Evolutionary conservation across 2,888 invertebrate species (phyloP), one percentile per base, ranked within the genome.

Genomic region (Oscheius sp.): DNA sequence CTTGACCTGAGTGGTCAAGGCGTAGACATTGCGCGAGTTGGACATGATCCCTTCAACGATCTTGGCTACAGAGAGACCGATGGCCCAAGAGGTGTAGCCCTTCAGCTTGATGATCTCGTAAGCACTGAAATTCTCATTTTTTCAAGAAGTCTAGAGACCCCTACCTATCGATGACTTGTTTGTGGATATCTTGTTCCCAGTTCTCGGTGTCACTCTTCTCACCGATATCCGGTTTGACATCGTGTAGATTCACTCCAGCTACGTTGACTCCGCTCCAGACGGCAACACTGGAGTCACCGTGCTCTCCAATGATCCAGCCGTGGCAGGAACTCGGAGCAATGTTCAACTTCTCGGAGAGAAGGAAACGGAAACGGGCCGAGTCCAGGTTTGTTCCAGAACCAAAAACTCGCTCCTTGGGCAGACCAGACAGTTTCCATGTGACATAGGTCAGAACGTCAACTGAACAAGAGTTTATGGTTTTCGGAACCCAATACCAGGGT

Each of bases 211-310:
- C 95, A 4, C 79, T 78, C 0, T 92, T 90, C 0, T 92, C 91
- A 53, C 95, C 95, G 73, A 94, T 92, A 58, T 92, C 90, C 32
- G 94, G 93, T 89, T 94, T 93, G 48, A 96, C 88, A 83, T 95
- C 94, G 81, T 78, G 78, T 29, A 83, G 77, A 57, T 79, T 78
- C 0, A 95, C 95, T 7, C 96, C 96, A 7, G 95, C 95, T 59
- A 96, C 93, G 90, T 95, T 96, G 33, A 95, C 95, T 11, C 95
- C 94, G 1, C 95, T 95, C 96, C 96, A 96, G 0, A 96, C 94
- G 9, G 95, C 94, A 78, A 96, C 94, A 82, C 94, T 94, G 73
- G 94, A 93, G 87, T 96, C 96, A 0, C 96, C 96, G 87, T 96
- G 96, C 89, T 96, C 96, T 47, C 96, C 96, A 87, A 96, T 95